These are phyloP conservation scores for Lepidotrigona ventralis DNA, from an alignment of 1,140 invertebrate species.

Conservation along the genomic window DNA sequence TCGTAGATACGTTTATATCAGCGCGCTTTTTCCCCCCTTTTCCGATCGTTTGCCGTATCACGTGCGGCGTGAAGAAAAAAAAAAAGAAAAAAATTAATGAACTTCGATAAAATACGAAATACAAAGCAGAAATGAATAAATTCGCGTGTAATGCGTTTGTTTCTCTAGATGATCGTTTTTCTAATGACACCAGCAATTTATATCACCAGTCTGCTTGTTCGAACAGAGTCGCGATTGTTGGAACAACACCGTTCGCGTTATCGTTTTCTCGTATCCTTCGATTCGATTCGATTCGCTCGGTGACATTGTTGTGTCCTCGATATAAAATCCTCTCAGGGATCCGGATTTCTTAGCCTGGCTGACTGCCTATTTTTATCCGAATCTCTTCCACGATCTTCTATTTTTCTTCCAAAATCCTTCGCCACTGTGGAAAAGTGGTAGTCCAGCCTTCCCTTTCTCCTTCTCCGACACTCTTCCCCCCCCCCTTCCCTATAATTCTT, in stretches of 20 bases:
- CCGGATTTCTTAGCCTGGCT: conserved; percentile 32
- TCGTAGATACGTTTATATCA: not conserved
- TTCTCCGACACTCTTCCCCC: not conserved
- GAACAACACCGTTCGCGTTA: conserved; percentile 29
- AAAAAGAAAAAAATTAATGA: not conserved
- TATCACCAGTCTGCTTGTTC: not conserved
- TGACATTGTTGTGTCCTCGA: conserved; percentile 24
- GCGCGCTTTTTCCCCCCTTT: not conserved
- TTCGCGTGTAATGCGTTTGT: not conserved
- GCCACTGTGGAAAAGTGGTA: not conserved
- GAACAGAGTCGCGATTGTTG: not conserved
- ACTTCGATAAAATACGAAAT: conserved; percentile 1
- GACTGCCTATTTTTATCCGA: conserved; percentile 33
- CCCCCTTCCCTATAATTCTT: not conserved
- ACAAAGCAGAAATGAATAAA: not conserved
- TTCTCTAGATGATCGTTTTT: not conserved
- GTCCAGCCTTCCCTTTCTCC: not conserved
- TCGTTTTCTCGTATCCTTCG: conserved; percentile 22
- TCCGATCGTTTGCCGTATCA: not conserved
- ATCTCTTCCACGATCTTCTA: conserved; percentile 11
- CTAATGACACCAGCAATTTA: not conserved
- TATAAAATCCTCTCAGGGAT: conserved; percentile 16
- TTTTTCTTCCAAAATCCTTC: conserved; percentile 16
- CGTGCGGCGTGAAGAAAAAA: not conserved
- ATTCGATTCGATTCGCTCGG: conserved; percentile 27